A percentile compares a stretch with the other conserved stretches of the same genome.
Conservation (phyloP, 2,113 vertebrate species). For the Sinocyclocheilus anshuiensis region DNA sequence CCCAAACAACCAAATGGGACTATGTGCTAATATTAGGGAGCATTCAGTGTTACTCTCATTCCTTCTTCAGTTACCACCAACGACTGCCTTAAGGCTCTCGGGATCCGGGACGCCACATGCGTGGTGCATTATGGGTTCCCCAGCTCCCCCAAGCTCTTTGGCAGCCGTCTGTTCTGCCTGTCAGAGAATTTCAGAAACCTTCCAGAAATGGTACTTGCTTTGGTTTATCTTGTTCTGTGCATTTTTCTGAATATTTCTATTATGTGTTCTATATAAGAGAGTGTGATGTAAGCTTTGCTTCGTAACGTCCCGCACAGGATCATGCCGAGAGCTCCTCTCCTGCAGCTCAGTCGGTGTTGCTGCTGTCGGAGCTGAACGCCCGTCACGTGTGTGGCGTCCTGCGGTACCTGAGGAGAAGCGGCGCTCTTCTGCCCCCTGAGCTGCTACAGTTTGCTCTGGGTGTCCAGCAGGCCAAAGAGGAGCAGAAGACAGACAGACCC, state of each 20-base stretch:
- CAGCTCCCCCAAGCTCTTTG: slow-evolving; percentile 77
- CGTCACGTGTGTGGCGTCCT: slow-evolving; percentile 71
- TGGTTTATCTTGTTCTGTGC: not conserved
- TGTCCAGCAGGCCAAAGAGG: slow-evolving; percentile 73
- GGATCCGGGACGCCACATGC: slow-evolving; percentile 84
- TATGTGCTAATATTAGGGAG: not conserved
- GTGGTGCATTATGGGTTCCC: slow-evolving; percentile 90
- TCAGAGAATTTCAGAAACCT: slow-evolving; percentile 78
- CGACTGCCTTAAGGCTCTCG: slow-evolving; percentile 77
- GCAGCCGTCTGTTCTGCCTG: slow-evolving; percentile 82
- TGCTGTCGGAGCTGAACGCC: slow-evolving; percentile 80
- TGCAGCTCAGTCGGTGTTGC: slow-evolving; percentile 78
- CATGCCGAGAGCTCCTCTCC: slow-evolving; percentile 10
- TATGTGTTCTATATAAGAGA: too few relatives aligned
- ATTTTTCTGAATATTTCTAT: too few relatives aligned
- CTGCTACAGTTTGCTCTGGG: slow-evolving; percentile 74
- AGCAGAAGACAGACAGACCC: slow-evolving; percentile 70
- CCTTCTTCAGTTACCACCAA: slow-evolving; percentile 80
- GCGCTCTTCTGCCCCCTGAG: slow-evolving; percentile 77
- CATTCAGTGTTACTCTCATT: not conserved
- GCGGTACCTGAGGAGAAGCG: slow-evolving; percentile 75
- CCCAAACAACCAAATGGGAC: not conserved
- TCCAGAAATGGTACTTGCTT: slow-evolving; percentile 70
- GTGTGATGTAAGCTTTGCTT: not conserved
- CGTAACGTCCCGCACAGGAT: slow-evolving; percentile 53